These are phyloP conservation scores for Bombus sibiricus DNA, from an alignment of 1,140 invertebrate genomes.

Conservation along the genomic window DNA sequence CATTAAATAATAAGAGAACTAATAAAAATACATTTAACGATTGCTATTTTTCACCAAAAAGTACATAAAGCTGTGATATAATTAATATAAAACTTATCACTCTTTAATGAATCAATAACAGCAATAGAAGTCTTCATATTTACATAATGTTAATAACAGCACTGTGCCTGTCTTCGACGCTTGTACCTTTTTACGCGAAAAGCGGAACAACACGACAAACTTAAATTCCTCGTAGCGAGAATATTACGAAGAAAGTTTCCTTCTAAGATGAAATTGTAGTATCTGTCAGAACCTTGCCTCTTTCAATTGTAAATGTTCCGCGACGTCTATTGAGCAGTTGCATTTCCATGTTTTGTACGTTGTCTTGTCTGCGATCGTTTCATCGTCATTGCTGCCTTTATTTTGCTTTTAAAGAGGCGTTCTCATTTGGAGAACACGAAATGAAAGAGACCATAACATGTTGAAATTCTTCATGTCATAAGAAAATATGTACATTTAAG, in stretches of 20 bases:
- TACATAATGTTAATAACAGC: conserved; percentile 7
- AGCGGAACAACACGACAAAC: not conserved
- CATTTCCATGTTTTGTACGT: no score
- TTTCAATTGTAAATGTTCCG: not conserved
- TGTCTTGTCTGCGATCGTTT: not conserved
- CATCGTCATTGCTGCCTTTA: not conserved
- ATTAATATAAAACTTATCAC: no score
- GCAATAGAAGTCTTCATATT: not conserved
- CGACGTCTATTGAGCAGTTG: not conserved
- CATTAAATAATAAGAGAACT: no score
- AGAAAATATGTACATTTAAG: no score
- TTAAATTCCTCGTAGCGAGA: not conserved
- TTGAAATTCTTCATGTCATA: not conserved
- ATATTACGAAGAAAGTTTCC: conserved; percentile 12
- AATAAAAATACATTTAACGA: no score
- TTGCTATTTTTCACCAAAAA: no score
- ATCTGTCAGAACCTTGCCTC: not conserved
- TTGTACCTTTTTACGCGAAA: not conserved
- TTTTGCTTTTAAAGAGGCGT: not conserved
- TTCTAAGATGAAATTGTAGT: not conserved
- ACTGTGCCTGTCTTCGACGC: not conserved
- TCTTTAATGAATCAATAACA: not conserved
- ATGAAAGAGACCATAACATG: not conserved
- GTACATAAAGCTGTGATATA: no score
- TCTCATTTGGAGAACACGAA: not conserved